These are phyloP conservation scores for Stratiomys singularior DNA, from an alignment of 2,888 invertebrate genomes.

Conservation along the genomic window DNA sequence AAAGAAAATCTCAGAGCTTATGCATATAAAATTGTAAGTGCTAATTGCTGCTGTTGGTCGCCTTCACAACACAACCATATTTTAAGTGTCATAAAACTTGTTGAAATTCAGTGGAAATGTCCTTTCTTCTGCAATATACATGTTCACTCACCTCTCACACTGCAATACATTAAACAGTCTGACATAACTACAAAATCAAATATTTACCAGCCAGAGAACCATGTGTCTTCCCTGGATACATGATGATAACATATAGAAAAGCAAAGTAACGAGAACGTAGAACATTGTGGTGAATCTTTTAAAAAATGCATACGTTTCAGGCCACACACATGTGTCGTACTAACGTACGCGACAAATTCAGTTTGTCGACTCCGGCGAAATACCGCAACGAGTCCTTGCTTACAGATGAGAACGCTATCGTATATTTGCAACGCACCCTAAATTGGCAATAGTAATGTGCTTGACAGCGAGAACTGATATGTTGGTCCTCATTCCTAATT, in stretches of 20 bases:
- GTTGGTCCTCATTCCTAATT: neutral
- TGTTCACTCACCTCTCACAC: neutral
- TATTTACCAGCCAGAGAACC: slow-evolving; percentile 27
- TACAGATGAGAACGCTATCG: neutral
- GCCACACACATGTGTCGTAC: slow-evolving; percentile 28
- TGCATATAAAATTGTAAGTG: slow-evolving; percentile 1
- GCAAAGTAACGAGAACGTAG: too few relatives aligned
- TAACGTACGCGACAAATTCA: slow-evolving; percentile 30
- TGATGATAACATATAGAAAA: neutral
- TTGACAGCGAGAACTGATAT: neutral
- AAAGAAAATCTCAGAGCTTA: neutral
- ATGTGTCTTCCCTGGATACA: neutral
- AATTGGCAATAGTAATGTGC: neutral
- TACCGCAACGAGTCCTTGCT: slow-evolving; percentile 17
- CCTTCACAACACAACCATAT: neutral
- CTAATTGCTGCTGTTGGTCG: neutral
- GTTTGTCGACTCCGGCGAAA: slow-evolving; percentile 13
- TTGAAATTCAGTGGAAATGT: slow-evolving; percentile 6
- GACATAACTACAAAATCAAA: slow-evolving; percentile 40
- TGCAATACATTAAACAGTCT: slow-evolving; percentile 25
- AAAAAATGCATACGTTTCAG: slow-evolving; percentile 40
- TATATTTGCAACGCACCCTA: slow-evolving; percentile 4
- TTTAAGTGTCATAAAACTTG: slow-evolving; percentile 35
- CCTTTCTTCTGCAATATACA: neutral
- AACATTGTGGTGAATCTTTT: slow-evolving; percentile 33